A percentile compares a stretch with the other conserved stretches of the same genome.
Conservation (phyloP, 2,888 invertebrate species). For the Acleris holmiana region DNA sequence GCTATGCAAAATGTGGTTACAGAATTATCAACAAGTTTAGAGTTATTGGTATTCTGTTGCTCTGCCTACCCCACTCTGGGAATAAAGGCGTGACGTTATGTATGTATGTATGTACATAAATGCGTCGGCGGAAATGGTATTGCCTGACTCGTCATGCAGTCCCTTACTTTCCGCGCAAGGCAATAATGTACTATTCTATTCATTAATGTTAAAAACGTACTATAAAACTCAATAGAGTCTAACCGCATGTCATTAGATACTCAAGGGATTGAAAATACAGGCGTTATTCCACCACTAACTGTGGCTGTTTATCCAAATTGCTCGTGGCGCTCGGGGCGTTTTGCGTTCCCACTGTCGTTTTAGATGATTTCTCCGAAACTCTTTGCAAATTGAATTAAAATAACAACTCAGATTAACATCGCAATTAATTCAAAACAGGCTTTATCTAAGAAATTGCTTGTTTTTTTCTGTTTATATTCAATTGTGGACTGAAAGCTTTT, state of each 20-base stretch:
- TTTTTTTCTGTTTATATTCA: conserved; percentile 3
- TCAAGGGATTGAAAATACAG: conserved; percentile 2
- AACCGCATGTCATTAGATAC: conserved; percentile 17
- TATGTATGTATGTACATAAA: too few species aligned
- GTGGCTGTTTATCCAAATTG: conserved; percentile 15
- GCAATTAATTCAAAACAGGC: conserved; percentile 32
- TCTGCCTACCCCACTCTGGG: too few species aligned
- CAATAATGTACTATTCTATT: too few species aligned
- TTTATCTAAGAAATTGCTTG: conserved; percentile 6
- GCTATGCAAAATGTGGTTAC: too few species aligned
- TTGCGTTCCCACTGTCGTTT: conserved; percentile 10
- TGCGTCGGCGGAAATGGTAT: too few species aligned
- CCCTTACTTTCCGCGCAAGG: too few species aligned
- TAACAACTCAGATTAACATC: conserved; percentile 32
- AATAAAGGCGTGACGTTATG: too few species aligned
- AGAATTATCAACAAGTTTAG: too few species aligned
- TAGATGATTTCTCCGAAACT: conserved; percentile 8
- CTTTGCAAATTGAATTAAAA: conserved; percentile 26
- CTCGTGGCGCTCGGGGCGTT: conserved; percentile 17
- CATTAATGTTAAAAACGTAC: too few species aligned
- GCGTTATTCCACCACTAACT: conserved; percentile 12
- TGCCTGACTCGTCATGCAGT: too few species aligned
- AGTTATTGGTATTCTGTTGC: too few species aligned
- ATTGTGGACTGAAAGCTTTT: conserved; percentile 1
- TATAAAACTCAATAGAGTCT: not conserved